These are phyloP conservation scores for Pogonognathellus flavescens DNA, from an alignment of 1,140 invertebrate species.

Conservation along the genomic window DNA sequence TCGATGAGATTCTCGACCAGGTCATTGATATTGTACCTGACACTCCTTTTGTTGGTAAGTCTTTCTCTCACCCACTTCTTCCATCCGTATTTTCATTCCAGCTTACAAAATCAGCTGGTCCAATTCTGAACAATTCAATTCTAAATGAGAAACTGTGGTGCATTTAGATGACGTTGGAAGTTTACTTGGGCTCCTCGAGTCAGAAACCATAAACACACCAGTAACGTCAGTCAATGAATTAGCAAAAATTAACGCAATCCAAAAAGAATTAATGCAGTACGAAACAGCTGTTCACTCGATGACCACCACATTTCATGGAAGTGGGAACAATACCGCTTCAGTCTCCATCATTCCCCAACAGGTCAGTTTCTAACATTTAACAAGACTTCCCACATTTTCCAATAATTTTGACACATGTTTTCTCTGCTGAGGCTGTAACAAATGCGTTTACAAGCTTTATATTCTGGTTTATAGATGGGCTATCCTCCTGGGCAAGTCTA, in stretches of 20 bases:
- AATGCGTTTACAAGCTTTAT: background rate
- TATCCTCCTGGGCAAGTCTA: slow-evolving; percentile 42
- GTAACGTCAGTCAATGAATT: slow-evolving; percentile 71
- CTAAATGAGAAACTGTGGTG: no score
- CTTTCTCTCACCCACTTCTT: background rate
- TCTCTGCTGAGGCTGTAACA: no score
- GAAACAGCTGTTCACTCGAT: slow-evolving; percentile 74
- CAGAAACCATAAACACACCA: slow-evolving; percentile 1
- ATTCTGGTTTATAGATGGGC: slow-evolving; percentile 20
- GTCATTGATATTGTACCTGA: slow-evolving; percentile 84
- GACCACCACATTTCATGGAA: slow-evolving; percentile 40
- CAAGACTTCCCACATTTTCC: no score
- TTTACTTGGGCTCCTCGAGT: slow-evolving; percentile 51
- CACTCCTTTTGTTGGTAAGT: slow-evolving; percentile 52
- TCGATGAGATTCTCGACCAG: slow-evolving; percentile 86
- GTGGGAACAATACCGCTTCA: slow-evolving; percentile 38
- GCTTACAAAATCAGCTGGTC: no score
- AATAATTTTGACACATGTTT: no score
- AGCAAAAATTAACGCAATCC: slow-evolving; percentile 87
- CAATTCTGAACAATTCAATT: background rate
- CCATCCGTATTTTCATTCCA: no score
- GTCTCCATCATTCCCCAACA: slow-evolving; percentile 39
- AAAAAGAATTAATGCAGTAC: slow-evolving; percentile 89
- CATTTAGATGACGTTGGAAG: slow-evolving; percentile 53
- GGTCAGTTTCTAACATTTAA: no score